These are phyloP conservation scores for Protobothrops mucrosquamatus DNA, from an alignment of 2,113 vertebrate genomes.

Conservation along the genomic window DNA sequence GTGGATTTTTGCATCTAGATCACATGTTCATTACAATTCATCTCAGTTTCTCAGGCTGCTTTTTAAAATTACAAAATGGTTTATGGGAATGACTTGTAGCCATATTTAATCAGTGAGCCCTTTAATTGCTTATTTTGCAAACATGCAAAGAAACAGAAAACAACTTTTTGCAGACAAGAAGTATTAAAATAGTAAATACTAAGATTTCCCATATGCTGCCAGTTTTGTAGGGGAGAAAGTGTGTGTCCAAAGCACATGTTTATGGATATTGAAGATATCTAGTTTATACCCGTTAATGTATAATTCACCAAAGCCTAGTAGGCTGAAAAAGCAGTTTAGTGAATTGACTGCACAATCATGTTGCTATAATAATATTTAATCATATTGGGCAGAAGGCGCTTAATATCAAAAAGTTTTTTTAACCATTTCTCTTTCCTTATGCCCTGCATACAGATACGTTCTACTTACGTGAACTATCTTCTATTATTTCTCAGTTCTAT, in stretches of 20 bases:
- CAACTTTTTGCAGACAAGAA: conserved; percentile 20
- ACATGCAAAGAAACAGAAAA: conserved; percentile 34
- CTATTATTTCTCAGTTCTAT: background rate
- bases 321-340: conserved; percentile 16
- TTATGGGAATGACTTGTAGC: conserved; percentile 47
- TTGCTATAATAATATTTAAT: background rate
- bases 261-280: background rate
- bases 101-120: conserved; percentile 61
- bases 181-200: conserved; percentile 46
- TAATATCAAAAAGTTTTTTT: background rate
- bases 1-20: conserved; percentile 6
- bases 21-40: conserved; percentile 54
- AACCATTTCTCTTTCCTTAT: background rate
- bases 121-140: conserved; percentile 59
- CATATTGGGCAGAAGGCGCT: background rate
- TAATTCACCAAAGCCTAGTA: conserved; percentile 8
- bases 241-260: conserved; percentile 1
- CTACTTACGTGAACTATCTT: background rate
- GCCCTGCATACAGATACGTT: background rate
- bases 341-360: conserved; percentile 1
- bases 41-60: conserved; percentile 42
- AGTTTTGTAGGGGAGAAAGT: conserved; percentile 29
- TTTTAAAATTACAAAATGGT: conserved; percentile 56
- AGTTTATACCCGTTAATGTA: conserved; percentile 1
- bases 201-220: background rate